Evolutionary conservation across 2,113 vertebrate genomes (phyloP).

Genomic region (Bothrops jararaca): DNA sequence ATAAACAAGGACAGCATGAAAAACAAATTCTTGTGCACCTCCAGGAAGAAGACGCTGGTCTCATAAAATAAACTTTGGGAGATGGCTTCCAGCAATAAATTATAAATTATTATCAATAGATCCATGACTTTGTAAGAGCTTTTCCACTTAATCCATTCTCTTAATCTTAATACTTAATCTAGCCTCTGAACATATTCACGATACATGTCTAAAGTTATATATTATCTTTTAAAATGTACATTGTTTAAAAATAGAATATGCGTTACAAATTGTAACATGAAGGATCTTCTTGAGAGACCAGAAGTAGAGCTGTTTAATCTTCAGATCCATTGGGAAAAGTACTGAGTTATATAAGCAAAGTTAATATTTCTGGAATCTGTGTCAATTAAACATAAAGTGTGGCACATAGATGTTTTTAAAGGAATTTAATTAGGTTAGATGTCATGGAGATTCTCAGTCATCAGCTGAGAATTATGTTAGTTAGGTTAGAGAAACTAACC

Average conservation of each 20-base stretch:
- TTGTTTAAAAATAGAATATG: background rate
- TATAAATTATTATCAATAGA: background rate
- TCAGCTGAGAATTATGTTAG: background rate
- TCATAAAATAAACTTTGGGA: background rate
- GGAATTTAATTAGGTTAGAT: background rate
- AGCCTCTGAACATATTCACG: background rate
- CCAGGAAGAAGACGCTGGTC: background rate
- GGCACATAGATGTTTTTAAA: background rate
- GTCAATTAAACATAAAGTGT: background rate
- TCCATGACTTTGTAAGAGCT: background rate
- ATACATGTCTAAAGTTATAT: background rate
- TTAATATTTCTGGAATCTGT: background rate
- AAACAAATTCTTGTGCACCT: background rate
- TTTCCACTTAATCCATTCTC: background rate
- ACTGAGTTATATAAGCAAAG: background rate
- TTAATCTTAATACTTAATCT: background rate
- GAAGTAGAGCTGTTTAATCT: background rate
- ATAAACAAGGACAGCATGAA: constrained; percentile 11
- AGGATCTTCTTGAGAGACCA: background rate
- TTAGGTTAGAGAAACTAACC: too few relatives aligned
- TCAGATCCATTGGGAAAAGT: background rate
- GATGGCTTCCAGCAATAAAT: background rate
- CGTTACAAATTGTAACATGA: background rate
- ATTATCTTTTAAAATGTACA: background rate
- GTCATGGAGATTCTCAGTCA: background rate